Percentiles rank a stretch among this genome's conserved stretches.
These are phyloP conservation scores for Drosophila novamexicana DNA, from an alignment of 1,140 invertebrate genomes.

Conservation along the genomic window DNA sequence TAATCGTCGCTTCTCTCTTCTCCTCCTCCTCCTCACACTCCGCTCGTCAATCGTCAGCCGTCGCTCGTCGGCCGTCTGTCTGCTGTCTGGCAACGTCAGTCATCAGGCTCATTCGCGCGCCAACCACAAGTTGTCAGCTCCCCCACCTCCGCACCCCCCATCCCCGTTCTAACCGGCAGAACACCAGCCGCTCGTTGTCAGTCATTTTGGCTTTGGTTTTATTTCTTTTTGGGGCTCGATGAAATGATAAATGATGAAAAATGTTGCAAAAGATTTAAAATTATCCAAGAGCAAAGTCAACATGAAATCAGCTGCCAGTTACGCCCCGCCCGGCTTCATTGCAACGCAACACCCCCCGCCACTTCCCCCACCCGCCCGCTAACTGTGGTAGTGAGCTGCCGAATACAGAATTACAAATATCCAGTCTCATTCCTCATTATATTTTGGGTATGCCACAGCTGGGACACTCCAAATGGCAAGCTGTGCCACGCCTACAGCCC, in stretches of 20 bases:
- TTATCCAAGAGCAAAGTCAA: conserved; percentile 77
- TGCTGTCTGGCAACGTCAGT: conserved; percentile 54
- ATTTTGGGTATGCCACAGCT: conserved; percentile 19
- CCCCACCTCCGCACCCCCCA: not conserved
- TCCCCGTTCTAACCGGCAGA: conserved; percentile 3
- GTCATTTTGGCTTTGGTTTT: conserved; percentile 79
- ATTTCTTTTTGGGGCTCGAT: conserved; percentile 57
- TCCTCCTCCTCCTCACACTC: conserved; percentile 22
- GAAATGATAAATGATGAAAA: conserved; percentile 84
- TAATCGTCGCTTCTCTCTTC: conserved; percentile 40
- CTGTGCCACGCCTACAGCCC: not conserved
- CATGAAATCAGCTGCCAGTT: conserved; percentile 54
- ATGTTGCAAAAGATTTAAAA: conserved; percentile 82
- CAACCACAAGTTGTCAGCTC: conserved; percentile 64
- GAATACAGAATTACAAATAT: conserved; percentile 51
- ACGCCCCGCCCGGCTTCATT: not conserved
- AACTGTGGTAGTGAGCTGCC: conserved; percentile 64
- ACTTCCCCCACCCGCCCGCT: not conserved
- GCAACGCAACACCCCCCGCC: not conserved
- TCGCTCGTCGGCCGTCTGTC: not conserved
- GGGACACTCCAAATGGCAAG: conserved; percentile 26
- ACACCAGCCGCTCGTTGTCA: conserved; percentile 80
- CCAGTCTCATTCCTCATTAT: conserved; percentile 13
- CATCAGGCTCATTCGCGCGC: conserved; percentile 59
- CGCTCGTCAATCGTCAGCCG: conserved; percentile 25